phyloP scores from a whole-genome alignment of 2,797 vertebrate species.

The Characodon lateralis region DNA sequence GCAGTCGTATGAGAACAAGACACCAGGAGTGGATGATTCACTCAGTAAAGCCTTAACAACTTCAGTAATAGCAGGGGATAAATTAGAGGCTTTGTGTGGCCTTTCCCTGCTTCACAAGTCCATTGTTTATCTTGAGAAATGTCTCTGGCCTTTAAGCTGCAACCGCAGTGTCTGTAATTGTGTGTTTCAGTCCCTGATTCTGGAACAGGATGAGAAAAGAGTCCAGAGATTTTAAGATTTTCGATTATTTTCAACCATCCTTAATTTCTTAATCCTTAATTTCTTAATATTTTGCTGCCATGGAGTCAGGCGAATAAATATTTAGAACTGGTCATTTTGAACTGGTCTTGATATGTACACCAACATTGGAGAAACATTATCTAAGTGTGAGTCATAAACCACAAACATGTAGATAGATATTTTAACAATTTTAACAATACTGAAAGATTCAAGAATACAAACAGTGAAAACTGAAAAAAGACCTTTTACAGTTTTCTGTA shows the following conservation, averaged over 20 bases:
- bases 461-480: too few relatives aligned
- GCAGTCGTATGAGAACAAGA: constrained; percentile 21
- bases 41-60: constrained; percentile 47
- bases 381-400: too few relatives aligned
- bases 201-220: constrained; percentile 8
- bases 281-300: too few relatives aligned
- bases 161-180: constrained; percentile 23
- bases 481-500: too few relatives aligned
- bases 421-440: too few relatives aligned
- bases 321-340: too few relatives aligned
- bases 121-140: constrained; percentile 58
- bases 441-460: too few relatives aligned
- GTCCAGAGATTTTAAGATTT: not conserved
- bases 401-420: too few relatives aligned
- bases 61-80: constrained; percentile 49
- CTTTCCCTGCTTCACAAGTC: constrained; percentile 45
- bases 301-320: too few relatives aligned
- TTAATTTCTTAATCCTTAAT: not conserved
- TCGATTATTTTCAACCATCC: not conserved
- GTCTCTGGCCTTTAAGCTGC: constrained; percentile 54
- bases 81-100: constrained; percentile 50
- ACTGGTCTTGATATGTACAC: not conserved
- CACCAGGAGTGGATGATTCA: constrained; percentile 23
- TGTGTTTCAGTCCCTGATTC: constrained; percentile 15
- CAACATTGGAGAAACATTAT: too few relatives aligned